Evolutionary conservation across 2,113 vertebrate species (phyloP).

Genomic region (Danio rerio): DNA sequence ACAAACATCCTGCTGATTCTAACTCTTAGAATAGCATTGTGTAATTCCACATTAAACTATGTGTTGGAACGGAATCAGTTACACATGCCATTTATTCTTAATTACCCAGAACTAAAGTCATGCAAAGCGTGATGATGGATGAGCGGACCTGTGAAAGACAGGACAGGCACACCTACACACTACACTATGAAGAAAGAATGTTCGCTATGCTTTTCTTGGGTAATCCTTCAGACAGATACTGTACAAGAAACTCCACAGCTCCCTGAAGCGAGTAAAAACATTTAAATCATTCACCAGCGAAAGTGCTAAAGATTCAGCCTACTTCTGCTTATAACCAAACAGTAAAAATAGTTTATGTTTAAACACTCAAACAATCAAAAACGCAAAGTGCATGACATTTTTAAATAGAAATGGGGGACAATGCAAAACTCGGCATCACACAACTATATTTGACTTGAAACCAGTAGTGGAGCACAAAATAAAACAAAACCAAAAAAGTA

Average conservation of each 20-base stretch:
- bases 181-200: background rate
- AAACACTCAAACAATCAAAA: no score
- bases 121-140: slow-evolving; percentile 20
- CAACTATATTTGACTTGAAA: no score
- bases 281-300: background rate
- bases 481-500: no score
- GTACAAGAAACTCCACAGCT: background rate
- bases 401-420: no score
- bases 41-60: background rate
- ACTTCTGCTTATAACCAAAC: background rate
- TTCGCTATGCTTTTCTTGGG: background rate
- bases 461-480: no score
- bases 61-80: slow-evolving; percentile 9
- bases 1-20: background rate
- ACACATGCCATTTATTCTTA: slow-evolving; percentile 27
- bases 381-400: no score
- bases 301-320: background rate
- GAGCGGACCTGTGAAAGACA: background rate
- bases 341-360: no score
- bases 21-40: background rate
- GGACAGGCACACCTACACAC: slow-evolving; percentile 1
- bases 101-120: slow-evolving; percentile 18
- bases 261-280: background rate
- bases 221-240: background rate
- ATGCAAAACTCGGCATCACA: no score